phyloP scores from a whole-genome alignment of 2,888 invertebrate genomes.

The Leuctra nigra region DNA sequence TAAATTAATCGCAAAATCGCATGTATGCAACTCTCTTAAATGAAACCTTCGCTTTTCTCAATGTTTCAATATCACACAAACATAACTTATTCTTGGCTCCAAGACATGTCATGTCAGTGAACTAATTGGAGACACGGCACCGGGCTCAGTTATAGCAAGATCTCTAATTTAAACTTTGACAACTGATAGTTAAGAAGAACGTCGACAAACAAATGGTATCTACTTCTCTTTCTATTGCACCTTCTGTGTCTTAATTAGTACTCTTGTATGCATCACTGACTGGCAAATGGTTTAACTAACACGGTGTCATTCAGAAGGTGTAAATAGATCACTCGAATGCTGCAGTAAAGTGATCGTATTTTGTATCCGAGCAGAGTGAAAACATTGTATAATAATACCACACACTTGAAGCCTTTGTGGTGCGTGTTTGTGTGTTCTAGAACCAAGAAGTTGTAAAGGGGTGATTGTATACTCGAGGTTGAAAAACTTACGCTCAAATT shows the following conservation, averaged over 20 bases:
- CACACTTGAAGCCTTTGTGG: conserved; percentile 21
- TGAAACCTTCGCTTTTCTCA: too few species aligned
- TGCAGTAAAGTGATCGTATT: not conserved
- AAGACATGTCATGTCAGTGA: not conserved
- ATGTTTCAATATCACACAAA: too few species aligned
- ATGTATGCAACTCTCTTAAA: too few species aligned
- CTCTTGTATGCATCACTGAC: not conserved
- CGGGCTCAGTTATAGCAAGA: too few species aligned
- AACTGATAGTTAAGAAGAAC: not conserved
- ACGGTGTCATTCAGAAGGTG: too few species aligned
- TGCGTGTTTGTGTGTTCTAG: conserved; percentile 18
- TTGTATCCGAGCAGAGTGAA: not conserved
- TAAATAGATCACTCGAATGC: not conserved
- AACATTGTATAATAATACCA: conserved; percentile 17
- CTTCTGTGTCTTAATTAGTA: not conserved
- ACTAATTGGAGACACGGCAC: conserved; percentile 12
- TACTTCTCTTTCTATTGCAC: not conserved
- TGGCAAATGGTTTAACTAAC: too few species aligned
- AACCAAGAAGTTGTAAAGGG: conserved; percentile 14
- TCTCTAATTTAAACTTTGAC: not conserved
- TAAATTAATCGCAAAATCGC: too few species aligned
- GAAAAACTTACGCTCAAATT: too few species aligned
- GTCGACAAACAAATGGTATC: conserved; percentile 6
- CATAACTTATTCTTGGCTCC: too few species aligned
- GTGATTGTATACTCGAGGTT: too few species aligned